These are phyloP conservation scores for Oxyura jamaicensis DNA, from an alignment of 2,113 vertebrate species.

Conservation along the genomic window DNA sequence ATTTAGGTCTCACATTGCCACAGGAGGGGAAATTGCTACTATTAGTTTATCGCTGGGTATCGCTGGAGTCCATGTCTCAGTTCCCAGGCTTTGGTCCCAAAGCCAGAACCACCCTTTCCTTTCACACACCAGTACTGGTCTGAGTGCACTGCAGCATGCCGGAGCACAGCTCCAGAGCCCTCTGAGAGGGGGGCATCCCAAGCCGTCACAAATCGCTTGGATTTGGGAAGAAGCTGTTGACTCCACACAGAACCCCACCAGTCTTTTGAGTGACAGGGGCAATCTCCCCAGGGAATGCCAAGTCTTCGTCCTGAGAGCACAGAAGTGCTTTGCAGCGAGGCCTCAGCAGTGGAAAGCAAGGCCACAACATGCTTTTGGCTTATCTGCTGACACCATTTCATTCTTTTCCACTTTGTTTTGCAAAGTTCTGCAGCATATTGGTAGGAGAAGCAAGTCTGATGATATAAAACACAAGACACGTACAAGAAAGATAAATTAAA, in stretches of 20 bases:
- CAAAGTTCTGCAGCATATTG: neutral
- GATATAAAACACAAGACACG: neutral
- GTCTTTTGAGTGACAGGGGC: neutral
- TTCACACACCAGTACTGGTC: neutral
- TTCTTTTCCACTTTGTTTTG: neutral
- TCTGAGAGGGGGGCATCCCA: neutral
- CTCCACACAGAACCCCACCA: accelerated
- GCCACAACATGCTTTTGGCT: neutral
- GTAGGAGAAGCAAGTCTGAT: neutral
- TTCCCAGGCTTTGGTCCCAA: neutral
- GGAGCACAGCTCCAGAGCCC: neutral
- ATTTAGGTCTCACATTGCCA: neutral
- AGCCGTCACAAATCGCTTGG: neutral
- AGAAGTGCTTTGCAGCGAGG: neutral
- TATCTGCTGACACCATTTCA: neutral
- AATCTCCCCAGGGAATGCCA: neutral
- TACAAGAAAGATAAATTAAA: neutral
- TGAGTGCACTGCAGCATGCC: neutral
- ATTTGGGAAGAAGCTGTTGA: neutral
- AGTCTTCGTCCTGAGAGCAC: neutral
- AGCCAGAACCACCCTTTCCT: neutral
- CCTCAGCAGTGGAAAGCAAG: neutral
- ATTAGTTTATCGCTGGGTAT: neutral
- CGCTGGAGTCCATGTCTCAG: neutral
- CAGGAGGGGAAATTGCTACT: neutral